phyloP scores from a whole-genome alignment of 2,113 vertebrate genomes.

The Chaetura pelagica region DNA sequence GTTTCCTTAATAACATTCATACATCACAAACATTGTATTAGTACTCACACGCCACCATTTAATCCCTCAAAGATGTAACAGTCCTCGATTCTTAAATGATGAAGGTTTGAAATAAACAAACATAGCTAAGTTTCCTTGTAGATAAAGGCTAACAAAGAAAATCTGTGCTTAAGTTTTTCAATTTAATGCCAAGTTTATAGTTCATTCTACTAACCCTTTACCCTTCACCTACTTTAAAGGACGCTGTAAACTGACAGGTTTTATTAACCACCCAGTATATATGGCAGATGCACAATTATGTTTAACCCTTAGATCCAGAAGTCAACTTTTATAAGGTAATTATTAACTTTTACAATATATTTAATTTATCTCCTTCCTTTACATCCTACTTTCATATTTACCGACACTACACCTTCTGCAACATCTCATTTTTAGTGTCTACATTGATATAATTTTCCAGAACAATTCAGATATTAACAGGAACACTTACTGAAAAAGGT shows the following conservation, averaged over 20 bases:
- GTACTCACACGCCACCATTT: background rate
- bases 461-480: background rate
- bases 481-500: background rate
- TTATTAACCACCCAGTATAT: background rate
- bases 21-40: background rate
- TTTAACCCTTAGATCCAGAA: background rate
- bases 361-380: background rate
- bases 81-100: background rate
- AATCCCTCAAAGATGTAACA: background rate
- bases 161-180: background rate
- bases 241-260: background rate
- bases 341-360: background rate
- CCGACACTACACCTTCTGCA: background rate
- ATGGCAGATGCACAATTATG: background rate
- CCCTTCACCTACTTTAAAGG: background rate
- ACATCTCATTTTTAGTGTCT: background rate
- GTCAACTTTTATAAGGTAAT: background rate
- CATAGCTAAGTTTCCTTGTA: background rate
- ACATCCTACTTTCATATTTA: background rate
- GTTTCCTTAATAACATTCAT: background rate
- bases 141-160: background rate
- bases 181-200: background rate
- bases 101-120: background rate
- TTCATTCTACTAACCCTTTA: background rate
- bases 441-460: background rate